A percentile compares a stretch with the other conserved stretches of the same genome.
These are phyloP conservation scores for Xestia ashworthii DNA, from an alignment of 2,888 invertebrate species.

Conservation along the genomic window DNA sequence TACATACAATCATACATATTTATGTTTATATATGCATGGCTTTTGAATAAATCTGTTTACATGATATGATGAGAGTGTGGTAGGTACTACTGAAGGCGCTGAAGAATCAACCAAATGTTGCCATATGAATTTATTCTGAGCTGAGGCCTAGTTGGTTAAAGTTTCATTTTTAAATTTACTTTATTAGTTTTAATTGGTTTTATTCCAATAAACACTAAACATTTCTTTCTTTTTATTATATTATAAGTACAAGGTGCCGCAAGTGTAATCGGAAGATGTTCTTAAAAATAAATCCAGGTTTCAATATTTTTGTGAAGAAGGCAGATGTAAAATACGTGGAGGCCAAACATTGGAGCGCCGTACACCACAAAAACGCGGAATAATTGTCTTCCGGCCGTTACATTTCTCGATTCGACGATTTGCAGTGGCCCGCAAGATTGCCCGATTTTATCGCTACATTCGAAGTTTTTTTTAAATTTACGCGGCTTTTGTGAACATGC, in stretches of 20 bases:
- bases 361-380: not conserved
- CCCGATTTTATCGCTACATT: not conserved
- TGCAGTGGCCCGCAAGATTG: constrained; percentile 1
- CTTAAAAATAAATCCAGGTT: not conserved
- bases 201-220: not conserved
- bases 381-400: constrained; percentile 16
- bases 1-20: constrained; percentile 11
- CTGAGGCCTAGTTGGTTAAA: not conserved
- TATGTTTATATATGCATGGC: not conserved
- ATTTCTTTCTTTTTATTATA: not conserved
- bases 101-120: not conserved
- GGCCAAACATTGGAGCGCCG: constrained; percentile 4
- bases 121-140: not conserved
- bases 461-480: not conserved
- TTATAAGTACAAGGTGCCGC: not conserved
- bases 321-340: not conserved
- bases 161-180: not conserved
- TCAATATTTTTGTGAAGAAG: not conserved
- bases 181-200: not conserved
- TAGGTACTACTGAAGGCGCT: not conserved
- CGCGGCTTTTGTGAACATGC: not conserved
- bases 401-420: constrained; percentile 1
- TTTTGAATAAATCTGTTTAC: constrained; percentile 10
- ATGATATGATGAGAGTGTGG: not conserved
- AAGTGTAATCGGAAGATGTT: not conserved